These are phyloP conservation scores for Coleophora flavipennella DNA, from an alignment of 2,888 invertebrate genomes.

Conservation along the genomic window DNA sequence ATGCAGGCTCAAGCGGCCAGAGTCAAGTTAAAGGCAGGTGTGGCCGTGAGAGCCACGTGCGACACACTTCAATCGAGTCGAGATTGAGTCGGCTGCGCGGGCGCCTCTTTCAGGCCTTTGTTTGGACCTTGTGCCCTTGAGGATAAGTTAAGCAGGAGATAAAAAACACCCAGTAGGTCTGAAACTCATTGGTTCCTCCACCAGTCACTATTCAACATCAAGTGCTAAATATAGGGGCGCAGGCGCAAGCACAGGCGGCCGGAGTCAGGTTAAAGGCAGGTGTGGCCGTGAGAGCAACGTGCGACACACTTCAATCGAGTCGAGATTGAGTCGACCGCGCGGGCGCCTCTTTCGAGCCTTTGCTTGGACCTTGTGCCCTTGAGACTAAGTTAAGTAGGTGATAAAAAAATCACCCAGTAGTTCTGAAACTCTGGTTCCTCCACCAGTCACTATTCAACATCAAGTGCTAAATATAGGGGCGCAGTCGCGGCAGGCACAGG, in stretches of 20 bases:
- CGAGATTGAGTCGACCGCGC: not conserved
- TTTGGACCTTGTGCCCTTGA: too few relatives aligned
- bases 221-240: conserved; percentile 10
- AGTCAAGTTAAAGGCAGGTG: conserved; percentile 25
- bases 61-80: conserved; percentile 5
- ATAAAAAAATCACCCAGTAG: too few relatives aligned
- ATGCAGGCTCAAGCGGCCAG: conserved; percentile 7
- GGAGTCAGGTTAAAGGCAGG: conserved; percentile 25
- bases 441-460: not conserved
- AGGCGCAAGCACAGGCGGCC: not conserved
- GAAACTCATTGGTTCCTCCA: not conserved
- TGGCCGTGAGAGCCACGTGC: conserved; percentile 8
- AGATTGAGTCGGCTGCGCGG: not conserved
- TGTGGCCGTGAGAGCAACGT: conserved; percentile 10
- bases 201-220: not conserved
- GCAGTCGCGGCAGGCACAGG: not conserved
- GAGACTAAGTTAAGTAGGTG: too few relatives aligned
- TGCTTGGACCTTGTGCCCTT: too few relatives aligned
- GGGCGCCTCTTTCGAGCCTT: not conserved
- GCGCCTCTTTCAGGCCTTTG: not conserved
- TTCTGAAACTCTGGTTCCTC: not conserved
- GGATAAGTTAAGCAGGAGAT: too few relatives aligned
- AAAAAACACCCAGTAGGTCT: too few relatives aligned
- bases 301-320: conserved; percentile 5
- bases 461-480: conserved; percentile 9